phyloP scores from a whole-genome alignment of 1,140 invertebrate species.

The Cepaea nemoralis region DNA sequence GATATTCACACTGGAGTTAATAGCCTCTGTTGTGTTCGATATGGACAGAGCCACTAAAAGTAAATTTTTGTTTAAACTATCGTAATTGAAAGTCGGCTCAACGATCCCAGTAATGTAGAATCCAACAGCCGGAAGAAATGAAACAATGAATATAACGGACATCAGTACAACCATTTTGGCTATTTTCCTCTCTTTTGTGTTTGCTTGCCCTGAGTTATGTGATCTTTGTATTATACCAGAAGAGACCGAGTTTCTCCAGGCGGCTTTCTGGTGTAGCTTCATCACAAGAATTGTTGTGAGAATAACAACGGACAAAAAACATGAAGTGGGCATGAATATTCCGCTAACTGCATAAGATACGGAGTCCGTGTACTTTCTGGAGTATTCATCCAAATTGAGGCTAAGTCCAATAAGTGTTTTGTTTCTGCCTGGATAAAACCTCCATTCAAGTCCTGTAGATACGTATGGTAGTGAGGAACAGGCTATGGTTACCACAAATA shows the following conservation, averaged over 20 bases:
- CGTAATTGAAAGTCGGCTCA: not conserved
- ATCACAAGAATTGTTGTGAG: not conserved
- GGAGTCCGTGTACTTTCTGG: not conserved
- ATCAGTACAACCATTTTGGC: not conserved
- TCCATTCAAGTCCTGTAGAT: not conserved
- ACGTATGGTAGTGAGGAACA: not conserved
- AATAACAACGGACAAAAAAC: not conserved
- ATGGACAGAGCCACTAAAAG: not conserved
- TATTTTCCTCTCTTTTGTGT: not conserved
- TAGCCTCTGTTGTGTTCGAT: not conserved
- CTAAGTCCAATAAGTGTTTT: not conserved
- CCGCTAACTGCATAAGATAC: not conserved
- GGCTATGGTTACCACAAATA: not conserved
- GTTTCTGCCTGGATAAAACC: not conserved
- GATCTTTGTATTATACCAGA: not conserved
- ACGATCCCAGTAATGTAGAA: not conserved
- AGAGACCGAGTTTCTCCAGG: not conserved
- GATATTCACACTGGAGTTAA: conserved; percentile 4
- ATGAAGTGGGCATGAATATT: not conserved
- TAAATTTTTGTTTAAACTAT: not conserved
- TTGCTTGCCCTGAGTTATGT: not conserved
- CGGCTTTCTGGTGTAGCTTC: not conserved
- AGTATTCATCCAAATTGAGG: not conserved
- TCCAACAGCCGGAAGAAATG: not conserved
- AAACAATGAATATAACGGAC: not conserved